Evolutionary conservation across 2,113 vertebrate genomes (phyloP), one percentile per base, ranked within the genome.

Genomic region (Xenopus laevis): DNA sequence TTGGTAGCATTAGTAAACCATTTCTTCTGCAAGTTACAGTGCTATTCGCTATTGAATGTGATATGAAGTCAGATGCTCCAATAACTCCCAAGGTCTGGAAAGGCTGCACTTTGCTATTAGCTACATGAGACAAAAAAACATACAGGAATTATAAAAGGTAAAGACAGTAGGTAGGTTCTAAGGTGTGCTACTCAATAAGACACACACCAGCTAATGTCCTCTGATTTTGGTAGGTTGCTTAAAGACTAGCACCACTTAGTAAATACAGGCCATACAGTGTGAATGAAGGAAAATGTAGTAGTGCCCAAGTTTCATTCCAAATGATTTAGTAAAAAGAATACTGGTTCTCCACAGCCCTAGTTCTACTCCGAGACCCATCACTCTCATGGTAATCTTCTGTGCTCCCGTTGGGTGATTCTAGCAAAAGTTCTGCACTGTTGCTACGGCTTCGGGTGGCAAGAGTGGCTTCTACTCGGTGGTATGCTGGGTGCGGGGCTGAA

Each of bases 251-350:
- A 66, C 53, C 30, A 65, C 40, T 47, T 74, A 33, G 20, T 68
- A 52, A 68, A 71, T 66, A n/a, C 63, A 11, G 55, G 16, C 63
- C 53, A 66, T 46, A 30, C n/a, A 30, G 53, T 44, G 20, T 30
- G 47, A 58, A 18, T 64, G 44, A n/a, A 21, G 6, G 20, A 27
- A 6, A 17, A n/a, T 4, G 23, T 27, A 27, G 23, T 27, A 27
- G 23, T 27, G 23, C 23, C 4, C 23, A 2, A 4, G 23, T 27
- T 27, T 18, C 2, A 23, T 57, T 65, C 10, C 13, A 11, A 27
- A 61, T 72, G 18, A 4, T 27, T 97, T 85, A 99, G 86, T 98
- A 98, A 89, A 98, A 99, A 78, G 97, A 97, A 81, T 99, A 99
- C 23, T 27, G 97, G 87, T 99, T 99, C 82, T 99, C 96, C 20